These are phyloP conservation scores for Idaea biselata DNA, from an alignment of 2,888 invertebrate species.

Conservation along the genomic window DNA sequence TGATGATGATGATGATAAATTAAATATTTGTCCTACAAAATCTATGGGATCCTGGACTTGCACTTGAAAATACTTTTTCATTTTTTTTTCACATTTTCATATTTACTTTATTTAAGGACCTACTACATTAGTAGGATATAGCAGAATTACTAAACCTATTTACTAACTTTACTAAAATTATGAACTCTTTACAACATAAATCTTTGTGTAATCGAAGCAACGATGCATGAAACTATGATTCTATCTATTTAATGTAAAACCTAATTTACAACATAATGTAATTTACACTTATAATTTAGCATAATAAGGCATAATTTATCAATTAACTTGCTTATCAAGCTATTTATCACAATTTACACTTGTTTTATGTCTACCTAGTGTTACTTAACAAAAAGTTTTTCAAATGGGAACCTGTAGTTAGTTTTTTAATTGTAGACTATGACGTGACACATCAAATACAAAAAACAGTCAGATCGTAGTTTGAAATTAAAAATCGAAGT, in stretches of 20 bases:
- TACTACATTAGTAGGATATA: constrained; percentile 8
- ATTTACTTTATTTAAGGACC: no score
- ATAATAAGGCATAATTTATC: not conserved
- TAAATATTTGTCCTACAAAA: no score
- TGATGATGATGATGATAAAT: no score
- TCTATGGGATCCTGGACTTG: no score
- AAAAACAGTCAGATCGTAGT: no score
- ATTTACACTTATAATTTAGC: constrained; percentile 4
- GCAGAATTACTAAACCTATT: not conserved
- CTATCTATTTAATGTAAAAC: constrained; percentile 29
- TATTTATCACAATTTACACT: not conserved
- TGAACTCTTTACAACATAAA: constrained; percentile 7
- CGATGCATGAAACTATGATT: constrained; percentile 30
- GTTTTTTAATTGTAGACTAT: no score
- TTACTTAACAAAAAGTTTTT: not conserved
- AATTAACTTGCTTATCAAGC: not conserved
- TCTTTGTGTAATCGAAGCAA: constrained; percentile 22
- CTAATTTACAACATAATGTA: constrained; percentile 6
- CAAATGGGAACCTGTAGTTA: no score
- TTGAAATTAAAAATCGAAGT: no score
- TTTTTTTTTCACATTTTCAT: no score
- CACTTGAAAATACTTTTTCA: no score
- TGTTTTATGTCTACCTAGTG: not conserved
- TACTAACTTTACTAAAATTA: not conserved
- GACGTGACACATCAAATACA: no score